A percentile compares a stretch with the other conserved stretches of the same genome.
Evolutionary conservation across 1,140 invertebrate genomes (phyloP).

Genomic region (Mactra quadrangularis): DNA sequence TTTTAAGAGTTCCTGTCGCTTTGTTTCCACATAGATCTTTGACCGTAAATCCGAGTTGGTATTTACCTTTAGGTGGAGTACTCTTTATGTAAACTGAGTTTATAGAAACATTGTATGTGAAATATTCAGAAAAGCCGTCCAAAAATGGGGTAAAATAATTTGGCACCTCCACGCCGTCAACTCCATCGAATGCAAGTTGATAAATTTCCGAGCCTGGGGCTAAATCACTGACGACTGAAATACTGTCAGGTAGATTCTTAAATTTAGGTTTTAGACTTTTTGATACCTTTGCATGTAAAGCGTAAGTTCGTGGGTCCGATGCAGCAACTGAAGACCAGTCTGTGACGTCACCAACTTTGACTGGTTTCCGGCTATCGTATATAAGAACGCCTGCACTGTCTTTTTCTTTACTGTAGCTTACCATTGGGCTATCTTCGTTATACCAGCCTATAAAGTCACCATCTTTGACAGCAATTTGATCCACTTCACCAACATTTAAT

Average conservation of each 20-base stretch:
- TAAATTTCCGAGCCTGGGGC: conserved; percentile 18
- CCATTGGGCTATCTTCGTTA: conserved; percentile 37
- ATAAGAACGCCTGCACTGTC: conserved; percentile 6
- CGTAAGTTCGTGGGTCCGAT: conserved; percentile 36
- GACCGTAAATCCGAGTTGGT: conserved; percentile 18
- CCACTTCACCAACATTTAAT: neutral
- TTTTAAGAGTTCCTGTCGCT: conserved; percentile 14
- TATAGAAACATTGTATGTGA: conserved; percentile 10
- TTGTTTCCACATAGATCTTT: conserved; percentile 29
- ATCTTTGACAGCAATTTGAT: conserved; percentile 33
- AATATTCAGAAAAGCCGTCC: conserved; percentile 23
- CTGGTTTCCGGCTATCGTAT: neutral
- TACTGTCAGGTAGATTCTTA: conserved; percentile 18
- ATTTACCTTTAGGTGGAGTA: conserved; percentile 32
- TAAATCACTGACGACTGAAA: conserved; percentile 8
- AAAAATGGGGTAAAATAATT: neutral
- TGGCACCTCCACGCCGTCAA: conserved; percentile 2
- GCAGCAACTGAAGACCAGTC: conserved; percentile 9
- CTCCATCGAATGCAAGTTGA: conserved; percentile 1
- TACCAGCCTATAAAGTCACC: conserved; percentile 52
- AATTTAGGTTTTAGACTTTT: conserved; percentile 20
- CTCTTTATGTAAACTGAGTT: conserved; percentile 22
- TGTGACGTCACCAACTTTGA: neutral
- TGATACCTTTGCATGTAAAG: neutral
- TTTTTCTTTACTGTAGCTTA: conserved; percentile 32